A percentile compares a stretch with the other conserved stretches of the same genome.
phyloP scores from a whole-genome alignment of 2,113 vertebrate species.

The Megaptera novaeangliae region DNA sequence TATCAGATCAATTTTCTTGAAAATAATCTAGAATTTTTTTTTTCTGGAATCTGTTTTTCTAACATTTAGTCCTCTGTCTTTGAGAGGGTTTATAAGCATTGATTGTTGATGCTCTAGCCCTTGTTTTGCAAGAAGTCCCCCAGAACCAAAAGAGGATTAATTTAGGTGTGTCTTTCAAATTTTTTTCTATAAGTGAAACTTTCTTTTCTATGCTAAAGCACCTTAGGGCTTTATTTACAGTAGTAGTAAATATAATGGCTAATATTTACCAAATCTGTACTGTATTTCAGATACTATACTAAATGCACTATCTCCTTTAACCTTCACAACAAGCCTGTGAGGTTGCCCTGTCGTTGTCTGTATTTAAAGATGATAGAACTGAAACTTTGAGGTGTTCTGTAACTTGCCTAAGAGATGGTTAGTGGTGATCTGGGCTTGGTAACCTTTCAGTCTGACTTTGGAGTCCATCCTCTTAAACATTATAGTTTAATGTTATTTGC shows the following conservation, averaged over 20 bases:
- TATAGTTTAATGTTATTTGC: slow-evolving; percentile 4
- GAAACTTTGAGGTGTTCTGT: background rate
- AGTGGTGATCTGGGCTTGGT: background rate
- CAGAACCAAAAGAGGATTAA: background rate
- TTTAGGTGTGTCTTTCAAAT: background rate
- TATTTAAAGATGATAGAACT: background rate
- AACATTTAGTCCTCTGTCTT: background rate
- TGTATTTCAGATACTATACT: background rate
- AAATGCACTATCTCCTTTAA: background rate
- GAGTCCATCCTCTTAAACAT: background rate
- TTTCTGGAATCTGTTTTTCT: background rate
- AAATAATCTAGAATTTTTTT: background rate
- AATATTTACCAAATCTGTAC: background rate
- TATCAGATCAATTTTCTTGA: background rate
- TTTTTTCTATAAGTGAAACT: slow-evolving; percentile 10
- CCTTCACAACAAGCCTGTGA: background rate
- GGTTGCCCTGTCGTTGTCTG: background rate
- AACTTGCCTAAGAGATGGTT: background rate
- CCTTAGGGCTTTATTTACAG: background rate
- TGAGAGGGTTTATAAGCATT: background rate
- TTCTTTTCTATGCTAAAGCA: background rate
- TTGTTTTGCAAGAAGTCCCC: slow-evolving; percentile 1
- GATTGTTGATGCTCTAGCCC: background rate
- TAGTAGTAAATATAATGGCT: background rate
- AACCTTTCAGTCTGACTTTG: background rate